Percentiles rank a stretch among this genome's conserved stretches.
Evolutionary conservation across 2,113 vertebrate species (phyloP).

Genomic region (Pseudorasbora parva): DNA sequence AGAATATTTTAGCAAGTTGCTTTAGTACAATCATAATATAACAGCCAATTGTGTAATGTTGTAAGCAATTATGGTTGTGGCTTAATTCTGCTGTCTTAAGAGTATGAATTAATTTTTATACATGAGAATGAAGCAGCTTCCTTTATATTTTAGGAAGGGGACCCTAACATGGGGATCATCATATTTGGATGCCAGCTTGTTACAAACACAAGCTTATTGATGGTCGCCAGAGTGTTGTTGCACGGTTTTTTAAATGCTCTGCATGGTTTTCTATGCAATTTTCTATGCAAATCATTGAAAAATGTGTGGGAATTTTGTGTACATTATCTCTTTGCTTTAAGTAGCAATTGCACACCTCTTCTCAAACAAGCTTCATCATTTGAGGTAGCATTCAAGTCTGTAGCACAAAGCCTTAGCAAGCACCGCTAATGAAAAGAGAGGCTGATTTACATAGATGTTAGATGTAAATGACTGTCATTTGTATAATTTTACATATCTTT

Average conservation of each 20-base stretch:
- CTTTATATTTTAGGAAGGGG: too few species aligned
- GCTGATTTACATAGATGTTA: slow-evolving; percentile 21
- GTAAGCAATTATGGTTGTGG: too few species aligned
- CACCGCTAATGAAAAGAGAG: neutral
- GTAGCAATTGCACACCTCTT: neutral
- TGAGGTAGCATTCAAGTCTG: neutral
- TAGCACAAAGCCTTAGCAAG: neutral
- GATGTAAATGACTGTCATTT: neutral
- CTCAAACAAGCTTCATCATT: neutral
- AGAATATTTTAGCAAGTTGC: too few species aligned
- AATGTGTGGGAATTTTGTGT: too few species aligned
- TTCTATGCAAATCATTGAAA: neutral
- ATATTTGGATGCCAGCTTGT: neutral
- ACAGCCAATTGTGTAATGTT: too few species aligned
- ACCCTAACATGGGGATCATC: neutral
- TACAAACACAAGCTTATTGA: neutral
- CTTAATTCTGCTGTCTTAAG: too few species aligned
- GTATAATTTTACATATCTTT: slow-evolving; percentile 31
- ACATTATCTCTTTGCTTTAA: neutral
- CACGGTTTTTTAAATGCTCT: neutral
- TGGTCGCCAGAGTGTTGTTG: neutral
- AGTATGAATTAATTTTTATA: too few species aligned
- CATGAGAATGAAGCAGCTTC: too few species aligned
- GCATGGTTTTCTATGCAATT: neutral
- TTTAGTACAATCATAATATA: too few species aligned